These are phyloP conservation scores for Crotalus helleri DNA, from an alignment of 2,113 vertebrate genomes.

Conservation along the genomic window DNA sequence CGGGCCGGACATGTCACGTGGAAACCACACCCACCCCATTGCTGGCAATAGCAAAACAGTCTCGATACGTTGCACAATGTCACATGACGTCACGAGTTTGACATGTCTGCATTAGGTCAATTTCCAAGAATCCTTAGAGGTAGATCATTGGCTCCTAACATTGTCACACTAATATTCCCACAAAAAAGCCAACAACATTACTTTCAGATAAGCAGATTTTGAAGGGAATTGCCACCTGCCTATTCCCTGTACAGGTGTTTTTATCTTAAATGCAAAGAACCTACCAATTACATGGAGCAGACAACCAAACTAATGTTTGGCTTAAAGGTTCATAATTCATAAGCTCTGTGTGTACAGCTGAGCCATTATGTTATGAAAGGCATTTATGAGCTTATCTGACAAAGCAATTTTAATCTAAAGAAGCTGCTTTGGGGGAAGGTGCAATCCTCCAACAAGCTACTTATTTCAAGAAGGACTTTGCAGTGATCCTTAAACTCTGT, in stretches of 20 bases:
- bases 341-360: slow-evolving; percentile 9
- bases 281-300: background rate
- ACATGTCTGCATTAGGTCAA: background rate
- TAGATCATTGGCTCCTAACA: background rate
- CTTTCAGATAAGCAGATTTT: background rate
- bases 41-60: too few relatives aligned
- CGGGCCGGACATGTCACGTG: fast-evolving
- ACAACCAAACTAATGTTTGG: slow-evolving; percentile 8
- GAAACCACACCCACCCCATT: too few relatives aligned
- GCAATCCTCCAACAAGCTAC: slow-evolving; percentile 6
- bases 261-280: background rate
- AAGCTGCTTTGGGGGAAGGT: slow-evolving; percentile 17
- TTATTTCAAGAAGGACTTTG: slow-evolving; percentile 10
- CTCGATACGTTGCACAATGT: too few relatives aligned
- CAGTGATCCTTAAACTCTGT: background rate
- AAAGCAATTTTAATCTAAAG: slow-evolving; percentile 9
- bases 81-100: too few relatives aligned
- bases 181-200: background rate
- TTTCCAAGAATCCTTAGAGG: background rate
- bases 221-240: background rate
- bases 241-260: background rate
- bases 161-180: background rate
- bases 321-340: slow-evolving; percentile 21
- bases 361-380: slow-evolving; percentile 28
- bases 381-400: slow-evolving; percentile 22